Conservation (phyloP, 2,113 vertebrate species). For the Suricata suricatta region DNA sequence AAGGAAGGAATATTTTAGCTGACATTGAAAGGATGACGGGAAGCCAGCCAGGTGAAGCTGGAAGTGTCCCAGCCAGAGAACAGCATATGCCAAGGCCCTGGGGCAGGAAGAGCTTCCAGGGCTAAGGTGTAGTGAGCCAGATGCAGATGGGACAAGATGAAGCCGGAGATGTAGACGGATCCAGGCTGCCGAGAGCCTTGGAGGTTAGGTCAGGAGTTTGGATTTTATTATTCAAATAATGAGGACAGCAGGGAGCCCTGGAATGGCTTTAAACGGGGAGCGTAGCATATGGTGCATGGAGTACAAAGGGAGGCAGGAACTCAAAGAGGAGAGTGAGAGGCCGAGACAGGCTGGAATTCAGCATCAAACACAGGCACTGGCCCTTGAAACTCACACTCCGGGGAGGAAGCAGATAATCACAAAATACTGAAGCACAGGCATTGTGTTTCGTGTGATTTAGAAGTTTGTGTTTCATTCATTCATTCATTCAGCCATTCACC, state of each 20-base stretch:
- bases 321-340: not conserved
- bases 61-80: not conserved
- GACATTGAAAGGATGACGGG: not conserved
- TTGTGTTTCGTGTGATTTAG: too few species aligned
- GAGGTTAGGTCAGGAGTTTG: not conserved
- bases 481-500: not conserved
- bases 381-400: not conserved
- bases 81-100: not conserved
- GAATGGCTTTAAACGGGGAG: not conserved
- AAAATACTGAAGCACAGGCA: not conserved
- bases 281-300: not conserved
- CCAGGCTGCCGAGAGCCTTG: not conserved
- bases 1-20: not conserved
- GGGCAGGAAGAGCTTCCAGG: slow-evolving; percentile 1
- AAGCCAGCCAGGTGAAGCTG: not conserved
- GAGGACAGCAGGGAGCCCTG: not conserved
- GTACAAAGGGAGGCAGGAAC: not conserved
- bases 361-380: not conserved
- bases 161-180: not conserved
- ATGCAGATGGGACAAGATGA: not conserved
- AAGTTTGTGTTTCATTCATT: not conserved
- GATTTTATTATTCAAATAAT: not conserved
- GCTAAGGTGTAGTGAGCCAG: not conserved
- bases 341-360: not conserved
- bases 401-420: not conserved